Base-by-base conservation (phyloP, 2,113 vertebrate genomes). In the Sebastes fasciatus region DNA sequence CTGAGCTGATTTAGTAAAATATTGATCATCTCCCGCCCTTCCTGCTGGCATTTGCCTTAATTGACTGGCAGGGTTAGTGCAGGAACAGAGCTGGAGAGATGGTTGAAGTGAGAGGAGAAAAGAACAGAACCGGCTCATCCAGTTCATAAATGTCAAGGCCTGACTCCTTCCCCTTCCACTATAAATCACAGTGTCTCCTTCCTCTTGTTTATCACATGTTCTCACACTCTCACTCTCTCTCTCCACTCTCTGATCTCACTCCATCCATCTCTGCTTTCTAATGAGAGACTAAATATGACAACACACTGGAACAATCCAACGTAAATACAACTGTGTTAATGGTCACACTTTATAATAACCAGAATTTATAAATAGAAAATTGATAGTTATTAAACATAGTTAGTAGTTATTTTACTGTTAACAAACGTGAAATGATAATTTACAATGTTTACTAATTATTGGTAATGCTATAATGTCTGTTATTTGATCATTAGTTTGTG, bases 91-190 rank as follows among this genome's bases (percentile, higher is more conserved):
- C 26, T 0, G n/a, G 57, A 12, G 55, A 82, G 23, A 74, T 79
- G 80, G 83, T 51, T 88, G 82, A 90, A 77, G 85, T 68, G 77
- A 49, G 48, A 71, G 16, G 57, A 71, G 82, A 82, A 65, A 63
- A 71, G 73, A 88, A 80, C 79, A 81, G 79, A 93, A 92, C 92
- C 63, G 57, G 89, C 91, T 89, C 42, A 34, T 86, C 89, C 42
- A 45, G 87, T 79, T 89, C 80, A 63, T 90, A 79, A 88, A 91
- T n/a, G 42, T 82, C 89, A 58, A 81, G 84, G 74, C 70, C 64
- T 0, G 55, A 42, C 61, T 64, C 73, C 68, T 79, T 67, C 80
- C 73, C 46, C 16, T 60, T 76, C 17, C 77, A 40, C 67, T 26
- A 63, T 92, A 84, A 90, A 86, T 90, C 80, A 80, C 61, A 5